These are phyloP conservation scores for Drosophila subquinaria DNA, from an alignment of 2,888 invertebrate species.

Conservation along the genomic window DNA sequence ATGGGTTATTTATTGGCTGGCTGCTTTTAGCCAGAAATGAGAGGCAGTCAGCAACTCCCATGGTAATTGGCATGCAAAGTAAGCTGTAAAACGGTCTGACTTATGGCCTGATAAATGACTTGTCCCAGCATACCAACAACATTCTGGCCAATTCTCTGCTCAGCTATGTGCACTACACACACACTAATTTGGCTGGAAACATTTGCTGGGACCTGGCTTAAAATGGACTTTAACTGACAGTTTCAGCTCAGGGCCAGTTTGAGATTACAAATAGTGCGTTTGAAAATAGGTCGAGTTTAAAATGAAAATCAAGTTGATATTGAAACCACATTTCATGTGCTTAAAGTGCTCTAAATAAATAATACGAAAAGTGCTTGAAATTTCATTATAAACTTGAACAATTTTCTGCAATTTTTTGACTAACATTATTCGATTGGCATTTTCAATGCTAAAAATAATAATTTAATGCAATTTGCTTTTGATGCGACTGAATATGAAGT, in stretches of 20 bases:
- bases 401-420: slow-evolving; percentile 13
- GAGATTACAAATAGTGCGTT: slow-evolving; percentile 3
- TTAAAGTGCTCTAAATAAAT: slow-evolving; percentile 2
- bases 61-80: slow-evolving; percentile 65
- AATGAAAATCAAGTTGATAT: background rate
- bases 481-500: slow-evolving; percentile 2
- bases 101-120: slow-evolving; percentile 61
- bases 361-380: background rate
- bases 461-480: background rate
- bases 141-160: slow-evolving; percentile 12
- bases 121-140: slow-evolving; percentile 27
- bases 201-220: slow-evolving; percentile 34
- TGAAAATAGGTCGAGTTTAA: background rate
- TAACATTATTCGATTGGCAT: slow-evolving; percentile 8
- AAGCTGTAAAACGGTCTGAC: slow-evolving; percentile 52
- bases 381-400: background rate
- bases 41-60: slow-evolving; percentile 9
- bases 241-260: slow-evolving; percentile 14
- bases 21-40: slow-evolving; percentile 3
- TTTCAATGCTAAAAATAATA: background rate
- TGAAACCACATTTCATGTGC: background rate
- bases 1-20: slow-evolving; percentile 71
- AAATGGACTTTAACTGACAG: slow-evolving; percentile 26
- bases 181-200: slow-evolving; percentile 39
- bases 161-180: background rate